phyloP scores from a whole-genome alignment of 2,797 vertebrate genomes.

The Knipowitschia caucasica region DNA sequence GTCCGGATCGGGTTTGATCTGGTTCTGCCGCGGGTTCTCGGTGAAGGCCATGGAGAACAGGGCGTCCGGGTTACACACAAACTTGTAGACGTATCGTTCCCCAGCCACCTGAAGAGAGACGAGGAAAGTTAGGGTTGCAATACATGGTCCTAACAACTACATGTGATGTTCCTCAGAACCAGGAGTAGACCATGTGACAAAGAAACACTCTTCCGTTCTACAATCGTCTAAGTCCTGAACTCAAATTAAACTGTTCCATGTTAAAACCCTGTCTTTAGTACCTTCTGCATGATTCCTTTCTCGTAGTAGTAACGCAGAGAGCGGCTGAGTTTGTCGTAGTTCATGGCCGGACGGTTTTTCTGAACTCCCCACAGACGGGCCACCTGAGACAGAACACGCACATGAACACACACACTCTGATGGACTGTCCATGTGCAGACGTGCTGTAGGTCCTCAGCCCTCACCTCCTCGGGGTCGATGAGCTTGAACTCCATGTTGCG shows the following conservation, averaged over 20 bases:
- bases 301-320: constrained; percentile 94
- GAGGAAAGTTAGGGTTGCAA: too few relatives aligned
- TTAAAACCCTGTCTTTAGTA: too few relatives aligned
- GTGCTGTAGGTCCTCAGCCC: fast-evolving
- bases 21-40: constrained; percentile 86
- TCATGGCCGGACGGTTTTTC: constrained; percentile 96
- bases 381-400: constrained; percentile 69
- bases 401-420: neutral
- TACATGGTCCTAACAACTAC: too few relatives aligned
- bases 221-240: too few relatives aligned
- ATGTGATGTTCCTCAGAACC: too few relatives aligned
- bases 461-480: constrained; percentile 91
- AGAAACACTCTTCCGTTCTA: too few relatives aligned
- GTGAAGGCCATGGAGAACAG: constrained; percentile 94
- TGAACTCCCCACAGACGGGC: constrained; percentile 94
- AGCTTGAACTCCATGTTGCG: constrained; percentile 96
- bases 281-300: constrained; percentile 81
- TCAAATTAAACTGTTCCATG: too few relatives aligned
- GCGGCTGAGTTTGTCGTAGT: constrained; percentile 95
- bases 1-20: constrained; percentile 84
- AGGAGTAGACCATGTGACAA: too few relatives aligned
- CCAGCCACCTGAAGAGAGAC: constrained; percentile 91
- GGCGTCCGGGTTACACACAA: constrained; percentile 90
- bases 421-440: neutral
- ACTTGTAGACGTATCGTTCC: constrained; percentile 94